These are phyloP conservation scores for Chlorops oryzae DNA, from an alignment of 1,140 invertebrate genomes.

Conservation along the genomic window DNA sequence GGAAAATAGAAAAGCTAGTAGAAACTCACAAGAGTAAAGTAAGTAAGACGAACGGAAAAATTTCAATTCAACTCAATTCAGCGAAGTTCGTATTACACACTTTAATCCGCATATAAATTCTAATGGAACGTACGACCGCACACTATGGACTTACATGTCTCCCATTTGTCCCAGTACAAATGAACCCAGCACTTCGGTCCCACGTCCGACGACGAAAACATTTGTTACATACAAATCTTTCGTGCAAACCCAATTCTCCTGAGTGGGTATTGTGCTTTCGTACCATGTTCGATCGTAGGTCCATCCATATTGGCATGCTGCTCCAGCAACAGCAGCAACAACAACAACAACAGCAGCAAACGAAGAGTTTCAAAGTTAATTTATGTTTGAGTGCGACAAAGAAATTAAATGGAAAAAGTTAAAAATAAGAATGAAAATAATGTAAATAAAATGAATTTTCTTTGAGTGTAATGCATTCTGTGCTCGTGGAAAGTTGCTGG, in stretches of 20 bases:
- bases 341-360: neutral
- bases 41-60: constrained; percentile 3
- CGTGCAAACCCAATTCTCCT: constrained; percentile 55
- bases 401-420: neutral
- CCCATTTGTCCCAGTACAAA: constrained; percentile 53
- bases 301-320: constrained; percentile 51
- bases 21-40: neutral
- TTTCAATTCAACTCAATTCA: constrained; percentile 8
- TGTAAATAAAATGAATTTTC: no score
- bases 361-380: no score
- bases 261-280: constrained; percentile 46
- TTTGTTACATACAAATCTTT: constrained; percentile 51
- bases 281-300: constrained; percentile 53
- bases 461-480: no score
- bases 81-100: constrained; percentile 6
- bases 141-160: constrained; percentile 51
- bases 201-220: constrained; percentile 49
- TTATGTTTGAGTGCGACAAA: neutral
- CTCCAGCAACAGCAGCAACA: neutral
- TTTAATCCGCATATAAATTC: neutral
- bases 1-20: neutral
- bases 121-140: neutral
- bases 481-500: no score
- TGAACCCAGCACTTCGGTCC: constrained; percentile 52
- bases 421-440: no score